Evolutionary conservation across 1,140 invertebrate genomes (phyloP).

Genomic region (Helicorthomorpha holstii): DNA sequence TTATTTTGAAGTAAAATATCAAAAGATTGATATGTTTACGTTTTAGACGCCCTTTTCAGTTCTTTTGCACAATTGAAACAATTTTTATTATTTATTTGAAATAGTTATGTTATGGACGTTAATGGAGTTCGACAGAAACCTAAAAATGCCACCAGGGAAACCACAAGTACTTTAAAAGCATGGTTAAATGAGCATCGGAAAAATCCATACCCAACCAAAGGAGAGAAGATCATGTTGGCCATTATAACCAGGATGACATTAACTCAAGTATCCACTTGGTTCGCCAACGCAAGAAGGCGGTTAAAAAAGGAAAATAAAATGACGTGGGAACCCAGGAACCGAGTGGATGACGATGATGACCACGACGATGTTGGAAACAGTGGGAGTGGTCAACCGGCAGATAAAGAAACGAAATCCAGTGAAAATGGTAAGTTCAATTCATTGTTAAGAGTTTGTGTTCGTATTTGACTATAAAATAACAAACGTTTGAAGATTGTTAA

Average conservation of each 20-base stretch:
- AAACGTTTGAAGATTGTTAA: too few relatives aligned
- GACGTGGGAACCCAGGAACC: conserved; percentile 35
- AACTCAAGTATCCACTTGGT: conserved; percentile 40
- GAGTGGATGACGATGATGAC: conserved; percentile 16
- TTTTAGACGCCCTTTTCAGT: too few relatives aligned
- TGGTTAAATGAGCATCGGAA: conserved; percentile 82
- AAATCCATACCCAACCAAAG: conserved; percentile 48
- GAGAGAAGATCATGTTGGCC: conserved; percentile 40
- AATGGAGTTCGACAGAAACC: conserved; percentile 67
- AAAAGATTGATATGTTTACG: too few relatives aligned
- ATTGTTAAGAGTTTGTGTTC: conserved; percentile 1
- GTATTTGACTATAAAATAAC: background rate
- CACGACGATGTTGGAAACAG: background rate
- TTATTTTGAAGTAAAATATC: too few relatives aligned
- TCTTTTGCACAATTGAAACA: too few relatives aligned
- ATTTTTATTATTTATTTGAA: conserved; percentile 7
- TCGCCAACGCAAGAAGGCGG: conserved; percentile 35
- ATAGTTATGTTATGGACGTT: conserved; percentile 37
- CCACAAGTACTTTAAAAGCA: conserved; percentile 83
- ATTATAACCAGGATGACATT: conserved; percentile 41
- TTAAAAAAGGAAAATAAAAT: conserved; percentile 44
- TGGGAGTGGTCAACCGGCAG: background rate
- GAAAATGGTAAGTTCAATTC: background rate
- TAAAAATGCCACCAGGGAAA: conserved; percentile 96
- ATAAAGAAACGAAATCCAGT: background rate